phyloP scores from a whole-genome alignment of 1,140 invertebrate genomes.

The Elymnias hypermnestra region DNA sequence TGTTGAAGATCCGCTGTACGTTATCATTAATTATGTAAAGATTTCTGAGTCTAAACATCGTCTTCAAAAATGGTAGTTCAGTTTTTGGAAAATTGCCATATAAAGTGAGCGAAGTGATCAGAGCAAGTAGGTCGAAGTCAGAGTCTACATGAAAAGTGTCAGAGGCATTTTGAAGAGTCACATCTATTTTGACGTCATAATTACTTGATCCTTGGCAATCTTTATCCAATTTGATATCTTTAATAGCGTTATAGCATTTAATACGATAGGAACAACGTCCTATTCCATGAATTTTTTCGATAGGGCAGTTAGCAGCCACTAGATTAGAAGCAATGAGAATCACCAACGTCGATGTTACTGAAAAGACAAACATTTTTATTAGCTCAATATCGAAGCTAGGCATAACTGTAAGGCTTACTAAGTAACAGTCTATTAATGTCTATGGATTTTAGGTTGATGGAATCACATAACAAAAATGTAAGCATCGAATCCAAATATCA shows the following conservation, averaged over 20 bases:
- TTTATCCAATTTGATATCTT: slow-evolving; percentile 24
- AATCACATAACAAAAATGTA: too few relatives aligned
- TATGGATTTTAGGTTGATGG: too few relatives aligned
- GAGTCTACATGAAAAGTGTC: slow-evolving; percentile 29
- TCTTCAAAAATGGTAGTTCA: slow-evolving; percentile 37
- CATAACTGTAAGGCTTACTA: too few relatives aligned
- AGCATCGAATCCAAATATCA: neutral
- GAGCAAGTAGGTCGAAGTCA: slow-evolving; percentile 31
- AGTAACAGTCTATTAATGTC: too few relatives aligned
- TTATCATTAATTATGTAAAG: slow-evolving; percentile 32
- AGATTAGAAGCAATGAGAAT: slow-evolving; percentile 20
- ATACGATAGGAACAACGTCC: slow-evolving; percentile 40
- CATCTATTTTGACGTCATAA: slow-evolving; percentile 36
- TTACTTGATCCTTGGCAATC: slow-evolving; percentile 46
- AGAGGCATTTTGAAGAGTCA: slow-evolving; percentile 36
- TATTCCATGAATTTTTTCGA: slow-evolving; percentile 23
- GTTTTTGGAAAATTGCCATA: slow-evolving; percentile 40
- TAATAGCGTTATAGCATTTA: slow-evolving; percentile 36
- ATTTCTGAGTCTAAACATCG: slow-evolving; percentile 35
- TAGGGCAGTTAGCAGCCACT: slow-evolving; percentile 35
- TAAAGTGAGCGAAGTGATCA: slow-evolving; percentile 38
- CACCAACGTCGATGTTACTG: slow-evolving; percentile 23
- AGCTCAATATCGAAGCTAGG: neutral
- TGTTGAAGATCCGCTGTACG: slow-evolving; percentile 32
- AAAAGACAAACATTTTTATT: slow-evolving; percentile 13